phyloP scores from a whole-genome alignment of 2,888 invertebrate species.

The Torymus texanus region DNA sequence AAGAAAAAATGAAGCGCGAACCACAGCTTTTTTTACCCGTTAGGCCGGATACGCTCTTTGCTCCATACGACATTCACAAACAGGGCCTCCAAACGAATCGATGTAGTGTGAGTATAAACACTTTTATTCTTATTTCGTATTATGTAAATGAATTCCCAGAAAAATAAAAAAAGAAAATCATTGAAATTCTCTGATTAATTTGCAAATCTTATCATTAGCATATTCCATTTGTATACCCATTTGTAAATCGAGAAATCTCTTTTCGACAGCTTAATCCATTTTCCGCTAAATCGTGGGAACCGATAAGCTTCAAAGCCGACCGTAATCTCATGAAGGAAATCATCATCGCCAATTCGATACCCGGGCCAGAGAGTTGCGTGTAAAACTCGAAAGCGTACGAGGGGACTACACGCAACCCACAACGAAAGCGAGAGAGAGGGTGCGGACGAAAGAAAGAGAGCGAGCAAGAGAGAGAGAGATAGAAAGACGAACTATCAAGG shows the following conservation, averaged over 20 bases:
- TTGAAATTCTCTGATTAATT: too few relatives aligned
- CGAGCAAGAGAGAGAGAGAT: constrained; percentile 37
- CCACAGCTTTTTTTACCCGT: constrained; percentile 74
- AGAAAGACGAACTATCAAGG: constrained; percentile 26
- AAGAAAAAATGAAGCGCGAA: constrained; percentile 72
- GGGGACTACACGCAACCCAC: too few relatives aligned
- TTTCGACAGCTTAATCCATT: constrained; percentile 71
- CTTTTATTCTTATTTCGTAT: too few relatives aligned
- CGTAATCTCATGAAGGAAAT: constrained; percentile 74
- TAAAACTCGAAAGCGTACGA: constrained; percentile 73
- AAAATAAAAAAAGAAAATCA: too few relatives aligned
- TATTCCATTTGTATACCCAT: constrained; percentile 13
- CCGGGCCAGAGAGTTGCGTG: constrained; percentile 93
- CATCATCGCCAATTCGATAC: constrained; percentile 89
- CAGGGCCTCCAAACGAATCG: constrained; percentile 73
- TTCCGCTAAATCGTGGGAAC: constrained; percentile 74
- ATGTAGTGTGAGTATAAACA: constrained; percentile 69
- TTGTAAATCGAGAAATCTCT: constrained; percentile 2
- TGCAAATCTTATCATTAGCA: too few relatives aligned
- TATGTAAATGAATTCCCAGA: too few relatives aligned
- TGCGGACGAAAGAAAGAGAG: constrained; percentile 18
- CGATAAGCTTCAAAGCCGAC: constrained; percentile 73
- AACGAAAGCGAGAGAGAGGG: constrained; percentile 14
- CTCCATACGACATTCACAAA: constrained; percentile 73
- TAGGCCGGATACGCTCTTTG: constrained; percentile 73